Percentiles rank a stretch among this genome's conserved stretches.
These are phyloP conservation scores for Echiichthys vipera DNA, from an alignment of 2,797 vertebrate species.

Conservation along the genomic window DNA sequence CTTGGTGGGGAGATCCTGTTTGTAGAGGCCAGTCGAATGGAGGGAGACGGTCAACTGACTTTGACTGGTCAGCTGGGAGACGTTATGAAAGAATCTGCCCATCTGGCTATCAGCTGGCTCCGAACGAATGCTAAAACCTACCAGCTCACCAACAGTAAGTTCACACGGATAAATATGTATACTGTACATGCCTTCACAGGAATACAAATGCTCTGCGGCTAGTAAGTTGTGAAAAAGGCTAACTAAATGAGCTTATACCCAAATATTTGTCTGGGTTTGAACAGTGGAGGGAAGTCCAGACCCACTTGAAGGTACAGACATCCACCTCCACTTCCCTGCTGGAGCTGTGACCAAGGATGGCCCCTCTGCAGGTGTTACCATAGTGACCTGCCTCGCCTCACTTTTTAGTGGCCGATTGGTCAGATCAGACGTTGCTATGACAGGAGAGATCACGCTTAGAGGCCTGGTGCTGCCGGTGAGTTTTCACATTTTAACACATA, in stretches of 20 bases:
- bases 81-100: slow-evolving; percentile 97
- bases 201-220: background rate
- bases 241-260: background rate
- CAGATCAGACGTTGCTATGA: slow-evolving; percentile 97
- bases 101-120: slow-evolving; percentile 97
- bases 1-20: slow-evolving; percentile 98
- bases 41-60: slow-evolving; percentile 95
- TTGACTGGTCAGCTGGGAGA: slow-evolving; percentile 95
- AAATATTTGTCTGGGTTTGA: slow-evolving; percentile 3
- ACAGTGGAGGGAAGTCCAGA: slow-evolving; percentile 92
- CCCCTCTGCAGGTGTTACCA: slow-evolving; percentile 98
- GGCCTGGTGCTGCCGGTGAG: slow-evolving; percentile 97
- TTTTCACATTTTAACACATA: background rate
- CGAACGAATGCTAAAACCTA: slow-evolving; percentile 93
- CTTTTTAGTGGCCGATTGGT: slow-evolving; percentile 94
- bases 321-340: slow-evolving; percentile 99
- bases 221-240: background rate
- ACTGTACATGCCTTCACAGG: background rate
- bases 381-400: slow-evolving; percentile 96
- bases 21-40: slow-evolving; percentile 96
- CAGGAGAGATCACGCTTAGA: slow-evolving; percentile 96
- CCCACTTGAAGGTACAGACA: slow-evolving; percentile 96
- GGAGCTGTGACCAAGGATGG: slow-evolving; percentile 98
- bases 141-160: slow-evolving; percentile 91
- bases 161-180: background rate